Conservation (phyloP, 92 coral and sea anemone species). For the Virgularia gustaviana region DNA sequence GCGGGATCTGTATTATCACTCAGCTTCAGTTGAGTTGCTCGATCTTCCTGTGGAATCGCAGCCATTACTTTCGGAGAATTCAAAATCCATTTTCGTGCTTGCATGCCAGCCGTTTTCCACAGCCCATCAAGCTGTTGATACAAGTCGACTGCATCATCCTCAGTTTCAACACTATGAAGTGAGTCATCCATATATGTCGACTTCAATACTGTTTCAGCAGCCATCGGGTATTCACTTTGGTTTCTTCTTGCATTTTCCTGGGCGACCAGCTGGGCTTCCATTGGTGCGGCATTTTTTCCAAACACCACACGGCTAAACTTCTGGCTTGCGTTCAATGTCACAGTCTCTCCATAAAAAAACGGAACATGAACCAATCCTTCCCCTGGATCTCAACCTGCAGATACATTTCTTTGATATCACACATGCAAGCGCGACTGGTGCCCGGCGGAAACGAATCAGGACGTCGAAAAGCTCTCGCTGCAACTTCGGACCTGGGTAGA, state of each 20-base stretch:
- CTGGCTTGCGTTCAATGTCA: slow-evolving; percentile 33
- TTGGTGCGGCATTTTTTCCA: not conserved
- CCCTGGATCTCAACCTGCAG: slow-evolving; percentile 41
- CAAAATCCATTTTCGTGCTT: slow-evolving; percentile 56
- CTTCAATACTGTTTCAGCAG: no score
- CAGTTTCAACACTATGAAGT: slow-evolving; percentile 44
- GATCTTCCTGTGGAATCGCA: slow-evolving; percentile 47
- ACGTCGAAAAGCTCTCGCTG: slow-evolving; percentile 54
- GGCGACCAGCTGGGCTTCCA: slow-evolving; percentile 6
- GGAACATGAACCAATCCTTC: slow-evolving; percentile 40
- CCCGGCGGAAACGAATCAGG: slow-evolving; percentile 42
- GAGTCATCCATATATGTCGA: slow-evolving; percentile 60
- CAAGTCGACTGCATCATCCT: no score
- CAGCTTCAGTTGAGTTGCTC: slow-evolving; percentile 46
- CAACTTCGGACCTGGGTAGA: slow-evolving; percentile 49
- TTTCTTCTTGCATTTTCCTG: slow-evolving; percentile 7
- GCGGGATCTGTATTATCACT: slow-evolving; percentile 9
- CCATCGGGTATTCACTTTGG: not conserved
- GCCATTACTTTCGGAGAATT: slow-evolving; percentile 43
- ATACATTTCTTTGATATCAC: slow-evolving; percentile 56
- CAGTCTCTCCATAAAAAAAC: slow-evolving; percentile 42
- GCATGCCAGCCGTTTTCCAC: no score
- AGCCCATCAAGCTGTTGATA: slow-evolving; percentile 28
- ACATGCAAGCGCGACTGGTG: slow-evolving; percentile 42
- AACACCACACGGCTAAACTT: slow-evolving; percentile 34